Conservation (phyloP, 2,113 vertebrate genomes). For the Siniperca knerii region DNA sequence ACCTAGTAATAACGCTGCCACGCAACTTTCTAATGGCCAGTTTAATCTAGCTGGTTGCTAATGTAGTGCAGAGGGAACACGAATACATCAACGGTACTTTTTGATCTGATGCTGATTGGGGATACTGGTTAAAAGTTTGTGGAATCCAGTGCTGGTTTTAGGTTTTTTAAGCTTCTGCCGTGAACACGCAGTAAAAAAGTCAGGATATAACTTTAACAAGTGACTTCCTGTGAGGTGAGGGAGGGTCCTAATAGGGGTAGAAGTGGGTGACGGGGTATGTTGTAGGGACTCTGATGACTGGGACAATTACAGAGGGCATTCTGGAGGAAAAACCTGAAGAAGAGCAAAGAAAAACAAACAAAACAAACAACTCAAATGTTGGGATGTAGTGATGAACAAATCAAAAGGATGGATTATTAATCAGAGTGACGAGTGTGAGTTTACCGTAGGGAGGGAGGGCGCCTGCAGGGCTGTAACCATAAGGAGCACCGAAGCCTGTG, state of each 20-base stretch:
- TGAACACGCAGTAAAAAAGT: neutral
- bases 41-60: neutral
- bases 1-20: neutral
- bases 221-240: constrained; percentile 18
- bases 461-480: constrained; percentile 89
- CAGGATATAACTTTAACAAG: constrained; percentile 37
- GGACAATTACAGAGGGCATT: constrained; percentile 73
- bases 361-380: constrained; percentile 58
- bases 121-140: neutral
- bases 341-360: constrained; percentile 47
- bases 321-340: constrained; percentile 74
- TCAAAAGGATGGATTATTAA: constrained; percentile 38
- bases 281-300: constrained; percentile 68
- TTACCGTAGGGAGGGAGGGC: constrained; percentile 89
- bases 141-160: neutral
- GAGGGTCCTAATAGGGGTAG: constrained; percentile 64
- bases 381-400: constrained; percentile 29
- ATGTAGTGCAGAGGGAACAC: neutral
- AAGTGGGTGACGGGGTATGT: constrained; percentile 65
- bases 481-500: constrained; percentile 89
- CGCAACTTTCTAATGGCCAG: neutral
- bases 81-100: neutral
- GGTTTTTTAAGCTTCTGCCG: neutral
- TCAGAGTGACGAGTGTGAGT: constrained; percentile 51
- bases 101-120: neutral